Evolutionary conservation across 2,888 invertebrate species (phyloP).

Genomic region (Synergus umbraculus): DNA sequence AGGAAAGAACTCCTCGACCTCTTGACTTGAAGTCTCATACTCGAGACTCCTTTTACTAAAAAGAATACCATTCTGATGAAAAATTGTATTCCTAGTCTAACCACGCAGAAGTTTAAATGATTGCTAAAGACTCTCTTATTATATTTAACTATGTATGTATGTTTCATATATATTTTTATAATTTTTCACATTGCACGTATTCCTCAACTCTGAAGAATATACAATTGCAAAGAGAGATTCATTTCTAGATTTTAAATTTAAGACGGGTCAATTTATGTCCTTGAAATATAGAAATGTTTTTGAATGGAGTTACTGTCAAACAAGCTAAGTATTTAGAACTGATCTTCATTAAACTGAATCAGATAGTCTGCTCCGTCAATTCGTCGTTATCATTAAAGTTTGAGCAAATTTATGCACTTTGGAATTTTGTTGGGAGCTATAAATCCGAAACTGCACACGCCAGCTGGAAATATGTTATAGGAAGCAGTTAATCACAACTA

Average conservation of each 20-base stretch:
- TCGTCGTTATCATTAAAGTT: slow-evolving; percentile 6
- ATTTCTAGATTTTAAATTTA: background rate
- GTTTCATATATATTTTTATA: background rate
- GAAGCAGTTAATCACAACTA: slow-evolving; percentile 16
- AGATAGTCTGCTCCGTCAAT: background rate
- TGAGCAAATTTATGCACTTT: slow-evolving; percentile 6
- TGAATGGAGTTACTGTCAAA: background rate
- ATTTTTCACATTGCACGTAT: background rate
- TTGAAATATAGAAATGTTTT: background rate
- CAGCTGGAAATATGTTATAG: slow-evolving; percentile 3
- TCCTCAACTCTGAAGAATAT: background rate
- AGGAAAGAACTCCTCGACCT: slow-evolving; percentile 27
- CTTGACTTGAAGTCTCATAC: background rate
- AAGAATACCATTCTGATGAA: slow-evolving; percentile 4
- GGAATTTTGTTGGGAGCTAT: slow-evolving; percentile 33
- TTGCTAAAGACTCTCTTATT: background rate
- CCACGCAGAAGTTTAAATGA: background rate
- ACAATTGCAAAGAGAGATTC: background rate
- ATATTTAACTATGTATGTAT: background rate
- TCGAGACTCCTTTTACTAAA: background rate
- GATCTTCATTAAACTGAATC: slow-evolving; percentile 8
- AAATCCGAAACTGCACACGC: slow-evolving; percentile 17
- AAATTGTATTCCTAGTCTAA: background rate
- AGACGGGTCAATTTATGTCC: background rate
- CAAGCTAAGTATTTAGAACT: background rate